Evolutionary conservation across 2,113 vertebrate genomes (phyloP).

Genomic region (Rhinolophus sinicus): DNA sequence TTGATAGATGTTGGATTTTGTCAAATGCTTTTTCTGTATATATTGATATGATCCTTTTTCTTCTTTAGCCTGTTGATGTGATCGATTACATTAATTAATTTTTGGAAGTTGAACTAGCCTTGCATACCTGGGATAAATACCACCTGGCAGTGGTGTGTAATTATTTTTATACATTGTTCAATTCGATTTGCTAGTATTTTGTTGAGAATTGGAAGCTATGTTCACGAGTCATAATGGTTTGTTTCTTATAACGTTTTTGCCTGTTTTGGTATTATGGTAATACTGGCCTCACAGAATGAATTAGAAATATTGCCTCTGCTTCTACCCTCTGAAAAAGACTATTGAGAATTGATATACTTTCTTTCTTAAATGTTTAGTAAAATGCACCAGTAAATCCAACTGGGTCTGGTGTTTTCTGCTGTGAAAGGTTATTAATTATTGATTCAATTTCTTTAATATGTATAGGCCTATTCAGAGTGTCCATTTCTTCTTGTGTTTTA

Average conservation of each 20-base stretch:
- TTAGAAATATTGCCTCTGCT: not conserved
- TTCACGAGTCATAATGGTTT: not conserved
- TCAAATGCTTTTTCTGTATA: not conserved
- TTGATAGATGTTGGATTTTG: not conserved
- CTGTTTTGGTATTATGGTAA: not conserved
- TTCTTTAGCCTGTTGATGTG: not conserved
- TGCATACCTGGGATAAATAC: not conserved
- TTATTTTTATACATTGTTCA: not conserved
- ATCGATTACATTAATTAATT: not conserved
- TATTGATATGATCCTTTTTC: not conserved
- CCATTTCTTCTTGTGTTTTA: not conserved
- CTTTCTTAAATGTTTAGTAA: not conserved
- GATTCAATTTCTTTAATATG: not conserved
- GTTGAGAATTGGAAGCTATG: not conserved
- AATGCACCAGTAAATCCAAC: not conserved
- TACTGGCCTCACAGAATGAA: not conserved
- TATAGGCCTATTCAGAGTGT: not conserved
- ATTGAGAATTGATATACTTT: not conserved
- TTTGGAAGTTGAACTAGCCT: not conserved
- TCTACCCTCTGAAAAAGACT: not conserved
- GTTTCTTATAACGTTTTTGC: not conserved
- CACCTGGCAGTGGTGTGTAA: not conserved
- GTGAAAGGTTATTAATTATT: not conserved
- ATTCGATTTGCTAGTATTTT: not conserved
- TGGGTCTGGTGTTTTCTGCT: not conserved